phyloP scores from a whole-genome alignment of 2,888 invertebrate species.

The Scaeva pyrastri region DNA sequence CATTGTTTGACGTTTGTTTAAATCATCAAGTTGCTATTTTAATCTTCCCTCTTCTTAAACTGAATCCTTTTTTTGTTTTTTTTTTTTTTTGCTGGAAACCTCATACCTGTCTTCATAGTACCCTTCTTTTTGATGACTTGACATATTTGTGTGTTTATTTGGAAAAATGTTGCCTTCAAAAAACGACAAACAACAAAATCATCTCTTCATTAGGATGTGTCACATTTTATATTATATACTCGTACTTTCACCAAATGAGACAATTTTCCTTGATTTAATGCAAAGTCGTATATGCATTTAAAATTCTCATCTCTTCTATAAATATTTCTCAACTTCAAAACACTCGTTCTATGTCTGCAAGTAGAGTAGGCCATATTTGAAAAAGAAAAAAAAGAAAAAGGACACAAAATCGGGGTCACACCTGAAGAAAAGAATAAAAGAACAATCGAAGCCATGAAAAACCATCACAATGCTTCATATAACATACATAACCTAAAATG shows the following conservation, averaged over 20 bases:
- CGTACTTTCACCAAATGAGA: background rate
- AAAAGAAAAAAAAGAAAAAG: slow-evolving; percentile 11
- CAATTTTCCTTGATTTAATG: slow-evolving; percentile 9
- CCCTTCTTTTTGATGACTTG: background rate
- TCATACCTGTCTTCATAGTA: too few relatives aligned
- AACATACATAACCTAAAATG: slow-evolving; percentile 25
- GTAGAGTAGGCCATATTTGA: slow-evolving; percentile 62
- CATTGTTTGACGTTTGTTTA: too few relatives aligned
- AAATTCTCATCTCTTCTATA: background rate
- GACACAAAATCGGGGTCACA: slow-evolving; percentile 60
- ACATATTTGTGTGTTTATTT: background rate
- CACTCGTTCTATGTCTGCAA: slow-evolving; percentile 24
- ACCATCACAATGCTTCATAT: slow-evolving; percentile 57
- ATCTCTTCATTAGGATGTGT: slow-evolving; percentile 5
- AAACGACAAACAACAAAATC: background rate
- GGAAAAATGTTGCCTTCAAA: background rate
- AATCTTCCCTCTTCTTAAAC: too few relatives aligned
- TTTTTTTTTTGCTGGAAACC: too few relatives aligned
- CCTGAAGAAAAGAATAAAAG: slow-evolving; percentile 64
- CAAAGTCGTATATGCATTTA: slow-evolving; percentile 14
- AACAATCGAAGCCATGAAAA: slow-evolving; percentile 67
- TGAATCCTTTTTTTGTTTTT: too few relatives aligned
- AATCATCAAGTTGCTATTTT: too few relatives aligned
- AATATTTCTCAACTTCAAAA: slow-evolving; percentile 22
- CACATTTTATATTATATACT: background rate